These are phyloP conservation scores for Drosophila simulans DNA, from an alignment of 1,140 invertebrate species.

Conservation along the genomic window DNA sequence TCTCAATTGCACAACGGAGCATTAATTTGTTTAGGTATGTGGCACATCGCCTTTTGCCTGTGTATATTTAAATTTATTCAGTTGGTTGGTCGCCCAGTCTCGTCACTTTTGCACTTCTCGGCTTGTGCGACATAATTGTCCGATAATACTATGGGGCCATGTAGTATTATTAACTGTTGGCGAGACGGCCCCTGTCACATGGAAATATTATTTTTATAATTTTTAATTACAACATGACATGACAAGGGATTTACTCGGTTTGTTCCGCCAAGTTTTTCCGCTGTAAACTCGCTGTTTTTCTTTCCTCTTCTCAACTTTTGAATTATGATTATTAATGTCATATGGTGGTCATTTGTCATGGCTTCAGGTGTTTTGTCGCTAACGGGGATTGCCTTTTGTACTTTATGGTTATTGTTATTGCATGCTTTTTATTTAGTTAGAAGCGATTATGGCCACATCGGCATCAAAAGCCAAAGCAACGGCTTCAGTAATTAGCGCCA, in stretches of 20 bases:
- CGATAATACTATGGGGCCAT: slow-evolving; percentile 10
- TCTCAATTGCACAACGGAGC: slow-evolving; percentile 52
- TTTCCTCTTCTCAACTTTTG: slow-evolving; percentile 55
- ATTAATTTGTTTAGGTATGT: slow-evolving; percentile 39
- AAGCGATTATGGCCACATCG: slow-evolving; percentile 69
- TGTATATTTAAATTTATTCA: slow-evolving; percentile 25
- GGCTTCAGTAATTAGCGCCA: slow-evolving; percentile 72
- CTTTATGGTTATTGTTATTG: slow-evolving; percentile 77
- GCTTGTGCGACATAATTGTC: slow-evolving; percentile 36
- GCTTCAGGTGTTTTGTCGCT: slow-evolving; percentile 36
- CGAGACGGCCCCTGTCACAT: slow-evolving; percentile 33
- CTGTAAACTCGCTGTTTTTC: slow-evolving; percentile 60
- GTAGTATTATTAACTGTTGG: slow-evolving; percentile 36
- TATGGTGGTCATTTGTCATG: slow-evolving; percentile 73
- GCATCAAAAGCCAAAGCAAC: slow-evolving; percentile 41
- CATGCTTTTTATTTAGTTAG: slow-evolving; percentile 71
- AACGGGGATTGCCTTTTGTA: slow-evolving; percentile 59
- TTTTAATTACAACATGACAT: slow-evolving; percentile 81
- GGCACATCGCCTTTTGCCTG: slow-evolving; percentile 15
- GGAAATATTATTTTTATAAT: slow-evolving; percentile 54
- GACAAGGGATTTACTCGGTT: slow-evolving; percentile 73
- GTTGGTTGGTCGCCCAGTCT: slow-evolving; percentile 9
- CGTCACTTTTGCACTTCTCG: slow-evolving; percentile 17
- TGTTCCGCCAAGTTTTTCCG: slow-evolving; percentile 66
- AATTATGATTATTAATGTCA: slow-evolving; percentile 82